A percentile compares a stretch with the other conserved stretches of the same genome.
These are phyloP conservation scores for Trypoxylon attenuatum DNA, from an alignment of 2,888 invertebrate genomes.

Conservation along the genomic window DNA sequence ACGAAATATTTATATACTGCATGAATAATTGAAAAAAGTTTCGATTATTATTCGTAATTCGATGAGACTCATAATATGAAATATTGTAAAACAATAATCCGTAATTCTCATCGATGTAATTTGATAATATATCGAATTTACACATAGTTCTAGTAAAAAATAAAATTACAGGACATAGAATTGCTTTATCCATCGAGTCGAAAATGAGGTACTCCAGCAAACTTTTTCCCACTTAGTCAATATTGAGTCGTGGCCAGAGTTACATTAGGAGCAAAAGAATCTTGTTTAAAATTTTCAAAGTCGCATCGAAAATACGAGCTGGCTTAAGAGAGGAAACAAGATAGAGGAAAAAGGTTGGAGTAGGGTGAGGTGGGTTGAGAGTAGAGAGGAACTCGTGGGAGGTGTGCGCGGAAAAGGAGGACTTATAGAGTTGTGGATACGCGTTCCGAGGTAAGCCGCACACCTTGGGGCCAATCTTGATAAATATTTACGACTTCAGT, in stretches of 20 bases:
- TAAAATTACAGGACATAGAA: too few species aligned
- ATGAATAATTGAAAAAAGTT: too few species aligned
- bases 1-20: too few species aligned
- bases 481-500: slow-evolving; percentile 64
- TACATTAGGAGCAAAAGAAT: not conserved
- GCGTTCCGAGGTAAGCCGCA: slow-evolving; percentile 17
- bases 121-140: too few species aligned
- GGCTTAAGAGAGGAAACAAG: slow-evolving; percentile 35
- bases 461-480: slow-evolving; percentile 62
- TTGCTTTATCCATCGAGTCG: too few species aligned
- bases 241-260: not conserved
- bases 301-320: slow-evolving; percentile 32
- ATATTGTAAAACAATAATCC: too few species aligned
- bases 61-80: too few species aligned
- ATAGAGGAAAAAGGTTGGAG: slow-evolving; percentile 20
- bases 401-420: slow-evolving; percentile 21
- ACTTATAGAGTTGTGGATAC: slow-evolving; percentile 29
- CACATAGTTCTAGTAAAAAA: too few species aligned
- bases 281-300: slow-evolving; percentile 1
- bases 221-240: too few species aligned
- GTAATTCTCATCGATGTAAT: too few species aligned
- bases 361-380: slow-evolving; percentile 12
- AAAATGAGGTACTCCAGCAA: too few species aligned
- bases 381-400: slow-evolving; percentile 24
- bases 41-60: too few species aligned